Conservation (phyloP, 2,797 vertebrate species). For the Agapornis canus region DNA sequence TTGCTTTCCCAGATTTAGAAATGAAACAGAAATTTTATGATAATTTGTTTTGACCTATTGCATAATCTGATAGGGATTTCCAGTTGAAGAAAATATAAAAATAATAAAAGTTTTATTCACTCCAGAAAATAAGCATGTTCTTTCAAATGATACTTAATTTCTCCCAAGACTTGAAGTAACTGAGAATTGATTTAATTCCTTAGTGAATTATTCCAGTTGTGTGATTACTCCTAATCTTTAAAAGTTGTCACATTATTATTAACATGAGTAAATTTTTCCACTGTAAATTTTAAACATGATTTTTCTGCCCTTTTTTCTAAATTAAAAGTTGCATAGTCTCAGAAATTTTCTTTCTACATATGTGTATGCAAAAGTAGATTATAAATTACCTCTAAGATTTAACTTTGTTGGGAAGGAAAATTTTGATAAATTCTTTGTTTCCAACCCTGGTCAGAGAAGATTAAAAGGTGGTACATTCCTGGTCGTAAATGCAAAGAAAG, state of each 20-base stretch:
- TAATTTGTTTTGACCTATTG: background rate
- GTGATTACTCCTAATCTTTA: background rate
- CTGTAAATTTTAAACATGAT: background rate
- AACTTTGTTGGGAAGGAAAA: background rate
- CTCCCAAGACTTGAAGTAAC: background rate
- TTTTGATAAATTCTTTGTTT: background rate
- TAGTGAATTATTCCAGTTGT: background rate
- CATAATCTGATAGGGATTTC: background rate
- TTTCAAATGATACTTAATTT: background rate
- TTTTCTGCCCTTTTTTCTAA: background rate
- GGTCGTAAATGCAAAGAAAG: rapidly evolving
- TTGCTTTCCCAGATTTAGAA: background rate
- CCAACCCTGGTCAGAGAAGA: background rate
- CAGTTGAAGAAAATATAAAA: background rate
- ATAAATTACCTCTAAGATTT: background rate
- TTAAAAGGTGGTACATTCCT: background rate
- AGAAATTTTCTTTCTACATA: background rate
- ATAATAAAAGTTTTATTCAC: background rate
- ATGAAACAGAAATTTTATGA: background rate
- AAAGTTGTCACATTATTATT: background rate
- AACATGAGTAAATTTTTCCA: background rate
- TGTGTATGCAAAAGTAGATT: background rate
- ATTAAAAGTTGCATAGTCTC: background rate
- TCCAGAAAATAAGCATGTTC: background rate
- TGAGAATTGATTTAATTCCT: background rate